These are phyloP conservation scores for Cyprinus carpio DNA, from an alignment of 2,113 vertebrate species.

Conservation along the genomic window DNA sequence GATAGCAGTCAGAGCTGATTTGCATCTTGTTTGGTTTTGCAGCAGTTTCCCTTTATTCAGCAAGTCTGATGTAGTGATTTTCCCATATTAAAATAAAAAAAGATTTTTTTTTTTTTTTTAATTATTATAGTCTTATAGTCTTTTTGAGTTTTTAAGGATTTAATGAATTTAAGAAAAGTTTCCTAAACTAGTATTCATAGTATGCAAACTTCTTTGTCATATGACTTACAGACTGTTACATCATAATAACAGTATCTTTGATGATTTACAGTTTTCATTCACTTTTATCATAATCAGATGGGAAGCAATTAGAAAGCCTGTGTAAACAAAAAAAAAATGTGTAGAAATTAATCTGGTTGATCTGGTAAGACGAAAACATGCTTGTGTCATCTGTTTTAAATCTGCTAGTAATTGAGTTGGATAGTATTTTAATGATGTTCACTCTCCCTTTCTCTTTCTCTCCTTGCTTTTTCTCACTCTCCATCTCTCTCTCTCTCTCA, in stretches of 20 bases:
- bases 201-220: background rate
- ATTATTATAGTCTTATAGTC: background rate
- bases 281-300: background rate
- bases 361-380: conserved; percentile 45
- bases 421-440: conserved; percentile 61
- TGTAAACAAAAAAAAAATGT: conserved; percentile 7
- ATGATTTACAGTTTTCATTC: background rate
- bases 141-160: too few species aligned
- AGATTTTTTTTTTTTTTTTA: too few species aligned
- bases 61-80: background rate
- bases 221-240: background rate
- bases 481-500: background rate
- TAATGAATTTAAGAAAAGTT: background rate
- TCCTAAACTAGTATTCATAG: background rate
- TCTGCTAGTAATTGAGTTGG: conserved; percentile 55
- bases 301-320: conserved; percentile 14
- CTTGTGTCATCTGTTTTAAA: conserved; percentile 62
- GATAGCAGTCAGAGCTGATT: background rate
- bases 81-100: background rate
- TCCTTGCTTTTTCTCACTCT: too few species aligned
- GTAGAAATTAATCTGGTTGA: conserved; percentile 30
- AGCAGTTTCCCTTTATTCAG: background rate
- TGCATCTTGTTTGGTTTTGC: conserved; percentile 19
- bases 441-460: conserved; percentile 39
- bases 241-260: background rate